Base-by-base conservation (phyloP, 2,888 invertebrate species). In the Sarcophaga caerulescens region DNA sequence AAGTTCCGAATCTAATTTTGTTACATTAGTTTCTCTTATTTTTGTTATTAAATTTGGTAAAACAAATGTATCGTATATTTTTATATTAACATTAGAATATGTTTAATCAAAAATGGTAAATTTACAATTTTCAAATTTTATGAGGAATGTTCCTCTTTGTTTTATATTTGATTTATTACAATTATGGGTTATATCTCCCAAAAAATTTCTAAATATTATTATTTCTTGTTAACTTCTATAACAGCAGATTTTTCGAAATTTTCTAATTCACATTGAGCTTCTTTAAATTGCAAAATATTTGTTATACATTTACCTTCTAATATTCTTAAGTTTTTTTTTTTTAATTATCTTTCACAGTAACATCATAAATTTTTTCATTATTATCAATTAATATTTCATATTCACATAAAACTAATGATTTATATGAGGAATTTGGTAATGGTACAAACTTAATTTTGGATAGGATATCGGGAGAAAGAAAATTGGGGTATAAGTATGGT, bases 261-360 rank as follows among this genome's bases (percentile, higher is more conserved):
- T n/a, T n/a, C n/a, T n/a, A n/a, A n/a, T n/a, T 66, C 23, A 17
- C 66, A 76, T 14, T 76, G 10, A n/a, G 59, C 76, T 47, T 66
- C 76, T 63, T 76, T 25, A 76, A 66, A 76, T 45, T 65, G 19
- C 35, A 66, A 17, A 57, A 76, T 76, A 75, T 66, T 75, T 63
- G 44, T 23, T 19, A 75, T 25, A 12, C 66, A 75, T 65, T 57
- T 65, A 23, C 66, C 25, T 3, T 76, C 19, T 76, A 76, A 52
- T 66, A 5, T 76, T 66, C 45, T 47, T 47, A 74, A 45, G 4
- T 74, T 65, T 60, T 63, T 74, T 63, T 74, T 17, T 57, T 52
- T 2, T 66, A n/a, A 47, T 76, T 76, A 12, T 59, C 63, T 17
- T 76, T 62, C 52, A 66, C n/a, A n/a, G 25, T 63, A 14, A 23